Base-by-base conservation (phyloP, 2,888 invertebrate genomes). In the Trachelus troglodyta region DNA sequence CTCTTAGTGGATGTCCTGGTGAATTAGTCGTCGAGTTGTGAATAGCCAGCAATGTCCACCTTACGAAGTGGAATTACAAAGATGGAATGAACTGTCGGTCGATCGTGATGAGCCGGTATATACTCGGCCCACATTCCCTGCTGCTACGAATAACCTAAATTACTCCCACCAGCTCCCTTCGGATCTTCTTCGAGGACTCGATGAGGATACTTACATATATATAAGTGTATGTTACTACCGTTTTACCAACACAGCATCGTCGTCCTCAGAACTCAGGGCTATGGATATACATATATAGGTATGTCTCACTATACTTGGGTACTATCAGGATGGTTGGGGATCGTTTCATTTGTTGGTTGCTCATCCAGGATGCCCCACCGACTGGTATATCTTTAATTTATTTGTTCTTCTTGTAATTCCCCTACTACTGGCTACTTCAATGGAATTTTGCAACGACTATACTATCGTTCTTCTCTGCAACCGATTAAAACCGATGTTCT, bases 71-170 rank as follows among this genome's bases (percentile, higher is more conserved):
- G 86, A 85, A 87, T 84, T 85, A 86, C 86, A 82, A 86, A 84
- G 87, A 87, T 83, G 88, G 89, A 90, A 90, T 90, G 89, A 89
- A 90, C 89, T 89, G 90, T 84, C 85, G 85, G 85, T 81, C 84
- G 86, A 87, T 88, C 86, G 87, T 85, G 88, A 87, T 87, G 89
- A 87, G 89, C 89, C 87, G 86, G 90, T 90, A 90, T 90, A 90
- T 90, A 90, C 86, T 89, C 90, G 89, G 89, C 90, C 90, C 89
- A 90, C 90, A 90, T 90, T 90, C 90, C 87, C 90, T 88, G 85
- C 73, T 89, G 91, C 89, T 88, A 89, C 90, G 88, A 89, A 90
- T 91, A 91, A 91, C 91, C 91, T 89, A 91, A 90, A 91, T 91
- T 88, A 85, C 90, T 88, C 91, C 91, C 91, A 88, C 91, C 83